Evolutionary conservation across 2,113 vertebrate species (phyloP).

Genomic region (Pithys albifrons): DNA sequence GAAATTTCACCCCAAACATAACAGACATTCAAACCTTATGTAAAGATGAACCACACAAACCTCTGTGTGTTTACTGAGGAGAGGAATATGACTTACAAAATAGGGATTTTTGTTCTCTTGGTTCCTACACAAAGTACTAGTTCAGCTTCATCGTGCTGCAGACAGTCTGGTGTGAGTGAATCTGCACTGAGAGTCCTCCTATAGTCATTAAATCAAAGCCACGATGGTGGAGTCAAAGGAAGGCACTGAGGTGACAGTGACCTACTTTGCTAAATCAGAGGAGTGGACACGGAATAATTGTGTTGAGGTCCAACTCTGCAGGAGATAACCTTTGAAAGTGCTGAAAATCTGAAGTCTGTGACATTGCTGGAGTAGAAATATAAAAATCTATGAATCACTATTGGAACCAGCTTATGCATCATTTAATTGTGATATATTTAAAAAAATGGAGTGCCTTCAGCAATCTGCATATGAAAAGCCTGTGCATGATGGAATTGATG

Average conservation of each 20-base stretch:
- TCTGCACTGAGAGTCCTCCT: neutral
- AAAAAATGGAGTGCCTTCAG: neutral
- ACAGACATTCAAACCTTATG: neutral
- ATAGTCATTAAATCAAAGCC: neutral
- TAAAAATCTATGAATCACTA: neutral
- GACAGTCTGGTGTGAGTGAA: neutral
- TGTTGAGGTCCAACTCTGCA: neutral
- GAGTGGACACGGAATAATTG: neutral
- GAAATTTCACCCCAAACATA: neutral
- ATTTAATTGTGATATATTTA: neutral
- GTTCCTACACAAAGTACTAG: neutral
- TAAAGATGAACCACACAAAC: neutral
- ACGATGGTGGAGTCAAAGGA: neutral
- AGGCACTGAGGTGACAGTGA: neutral
- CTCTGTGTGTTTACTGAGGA: neutral
- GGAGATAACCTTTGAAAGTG: neutral
- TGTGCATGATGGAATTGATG: neutral
- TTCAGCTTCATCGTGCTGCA: neutral
- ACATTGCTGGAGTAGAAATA: neutral
- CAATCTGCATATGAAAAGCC: neutral
- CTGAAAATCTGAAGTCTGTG: neutral
- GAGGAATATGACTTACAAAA: neutral
- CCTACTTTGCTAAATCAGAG: neutral
- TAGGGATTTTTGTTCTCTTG: neutral
- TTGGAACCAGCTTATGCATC: neutral